Evolutionary conservation across 1,140 invertebrate species (phyloP).

Genomic region (Grapholita molesta): DNA sequence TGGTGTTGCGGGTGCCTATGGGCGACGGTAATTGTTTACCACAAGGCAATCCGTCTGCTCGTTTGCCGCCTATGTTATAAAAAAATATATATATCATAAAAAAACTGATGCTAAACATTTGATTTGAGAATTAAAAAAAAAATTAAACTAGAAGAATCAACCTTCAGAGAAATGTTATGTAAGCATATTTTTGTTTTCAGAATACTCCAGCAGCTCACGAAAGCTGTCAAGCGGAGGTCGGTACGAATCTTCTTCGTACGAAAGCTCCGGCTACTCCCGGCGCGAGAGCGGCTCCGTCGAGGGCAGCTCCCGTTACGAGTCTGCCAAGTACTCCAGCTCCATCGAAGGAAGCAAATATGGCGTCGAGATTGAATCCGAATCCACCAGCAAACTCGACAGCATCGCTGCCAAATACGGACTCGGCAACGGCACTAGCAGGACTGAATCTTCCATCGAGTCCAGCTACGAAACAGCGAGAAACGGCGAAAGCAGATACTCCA

Average conservation of each 20-base stretch:
- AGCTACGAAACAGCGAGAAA: conserved; percentile 65
- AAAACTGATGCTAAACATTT: no score
- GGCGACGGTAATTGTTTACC: no score
- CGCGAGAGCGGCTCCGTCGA: conserved; percentile 63
- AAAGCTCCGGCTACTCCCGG: conserved; percentile 54
- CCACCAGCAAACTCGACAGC: conserved; percentile 56
- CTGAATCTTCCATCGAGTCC: conserved; percentile 56
- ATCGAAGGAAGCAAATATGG: conserved; percentile 49
- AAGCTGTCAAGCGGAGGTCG: conserved; percentile 71
- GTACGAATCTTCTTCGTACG: conserved; percentile 71
- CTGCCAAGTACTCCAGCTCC: conserved; percentile 52
- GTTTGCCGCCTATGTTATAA: no score
- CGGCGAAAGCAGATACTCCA: conserved; percentile 56
- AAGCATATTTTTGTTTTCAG: no score
- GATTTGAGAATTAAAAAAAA: no score
- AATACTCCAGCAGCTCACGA: conserved; percentile 79
- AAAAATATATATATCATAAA: no score
- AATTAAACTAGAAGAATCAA: no score
- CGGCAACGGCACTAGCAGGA: conserved; percentile 47
- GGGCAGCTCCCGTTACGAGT: conserved; percentile 53
- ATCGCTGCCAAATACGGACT: conserved; percentile 62
- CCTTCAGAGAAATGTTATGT: no score
- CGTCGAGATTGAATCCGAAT: conserved; percentile 39
- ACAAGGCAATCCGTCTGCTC: no score
- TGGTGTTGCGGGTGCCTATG: no score